Conservation (phyloP, 1,140 invertebrate species). For the Euura saliciscinereae region DNA sequence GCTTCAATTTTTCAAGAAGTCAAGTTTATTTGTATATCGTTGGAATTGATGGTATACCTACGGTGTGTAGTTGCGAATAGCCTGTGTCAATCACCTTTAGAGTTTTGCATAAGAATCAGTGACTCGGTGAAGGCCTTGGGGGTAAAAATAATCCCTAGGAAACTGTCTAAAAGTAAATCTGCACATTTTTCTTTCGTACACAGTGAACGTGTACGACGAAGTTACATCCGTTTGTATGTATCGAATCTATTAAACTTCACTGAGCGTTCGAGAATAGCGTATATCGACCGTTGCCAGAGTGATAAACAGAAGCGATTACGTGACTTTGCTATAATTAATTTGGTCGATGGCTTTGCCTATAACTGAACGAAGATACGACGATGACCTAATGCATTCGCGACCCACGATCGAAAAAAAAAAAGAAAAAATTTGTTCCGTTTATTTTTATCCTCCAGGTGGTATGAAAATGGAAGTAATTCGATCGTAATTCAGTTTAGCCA, state of each 20-base stretch:
- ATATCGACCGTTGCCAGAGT: background rate
- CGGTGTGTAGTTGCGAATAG: background rate
- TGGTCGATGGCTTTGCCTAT: background rate
- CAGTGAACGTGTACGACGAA: background rate
- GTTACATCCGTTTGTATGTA: background rate
- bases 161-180: background rate
- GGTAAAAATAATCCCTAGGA: background rate
- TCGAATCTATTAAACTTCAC: background rate
- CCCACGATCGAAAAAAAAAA: too few relatives aligned
- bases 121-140: background rate
- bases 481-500: too few relatives aligned
- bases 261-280: background rate
- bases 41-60: background rate
- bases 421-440: too few relatives aligned
- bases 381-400: too few relatives aligned
- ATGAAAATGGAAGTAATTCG: too few relatives aligned
- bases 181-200: too few relatives aligned
- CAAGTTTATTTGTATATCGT: too few relatives aligned
- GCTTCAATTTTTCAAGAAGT: too few relatives aligned
- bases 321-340: slow-evolving; percentile 7
- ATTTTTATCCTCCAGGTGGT: too few relatives aligned
- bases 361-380: too few relatives aligned
- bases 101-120: background rate
- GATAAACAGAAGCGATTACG: background rate
- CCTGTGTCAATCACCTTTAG: background rate